Evolutionary conservation across 1,140 invertebrate species (phyloP).

Genomic region (Papilio polyxenes): DNA sequence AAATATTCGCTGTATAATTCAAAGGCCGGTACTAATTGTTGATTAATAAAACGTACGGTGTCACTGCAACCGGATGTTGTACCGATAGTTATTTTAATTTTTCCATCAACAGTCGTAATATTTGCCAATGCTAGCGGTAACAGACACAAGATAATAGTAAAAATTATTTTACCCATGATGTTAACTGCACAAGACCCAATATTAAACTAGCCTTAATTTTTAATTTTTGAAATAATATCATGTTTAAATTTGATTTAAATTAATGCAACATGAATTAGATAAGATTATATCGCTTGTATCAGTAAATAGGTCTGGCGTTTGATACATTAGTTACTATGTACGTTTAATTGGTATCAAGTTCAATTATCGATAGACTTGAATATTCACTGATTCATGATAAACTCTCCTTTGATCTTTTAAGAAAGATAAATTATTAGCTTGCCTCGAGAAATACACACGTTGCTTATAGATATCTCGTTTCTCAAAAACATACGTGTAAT

Average conservation of each 20-base stretch:
- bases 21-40: constrained; percentile 55
- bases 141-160: background rate
- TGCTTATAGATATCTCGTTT: background rate
- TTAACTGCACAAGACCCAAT: background rate
- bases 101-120: constrained; percentile 54
- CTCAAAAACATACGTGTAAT: background rate
- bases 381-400: background rate
- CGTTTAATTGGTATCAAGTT: constrained; percentile 1
- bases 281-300: background rate
- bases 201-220: background rate
- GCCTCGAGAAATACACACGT: background rate
- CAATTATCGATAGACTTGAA: constrained; percentile 3
- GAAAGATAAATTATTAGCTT: background rate
- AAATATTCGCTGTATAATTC: constrained; percentile 59
- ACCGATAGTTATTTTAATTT: constrained; percentile 62
- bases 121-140: constrained; percentile 13
- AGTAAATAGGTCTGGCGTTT: background rate
- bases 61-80: constrained; percentile 62
- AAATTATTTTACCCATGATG: background rate
- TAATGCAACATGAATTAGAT: background rate
- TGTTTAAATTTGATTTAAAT: background rate
- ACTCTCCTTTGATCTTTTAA: background rate
- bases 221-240: background rate
- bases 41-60: constrained; percentile 57
- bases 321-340: constrained; percentile 12